These are phyloP conservation scores for Acanthaster planci DNA, from an alignment of 35 echinoderm and acorn worm species.

Conservation along the genomic window DNA sequence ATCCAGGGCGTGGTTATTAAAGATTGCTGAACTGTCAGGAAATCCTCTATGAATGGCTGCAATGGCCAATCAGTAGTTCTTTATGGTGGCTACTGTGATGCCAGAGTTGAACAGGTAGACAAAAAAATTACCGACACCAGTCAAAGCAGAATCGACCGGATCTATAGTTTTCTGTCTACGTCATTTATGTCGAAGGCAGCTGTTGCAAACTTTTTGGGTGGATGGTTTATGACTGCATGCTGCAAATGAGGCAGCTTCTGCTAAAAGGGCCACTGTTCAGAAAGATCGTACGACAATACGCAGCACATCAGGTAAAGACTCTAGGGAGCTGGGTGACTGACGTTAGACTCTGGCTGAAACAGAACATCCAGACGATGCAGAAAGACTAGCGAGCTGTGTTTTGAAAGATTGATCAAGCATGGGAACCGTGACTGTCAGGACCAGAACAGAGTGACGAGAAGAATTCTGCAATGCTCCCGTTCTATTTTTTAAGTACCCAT, in stretches of 20 bases:
- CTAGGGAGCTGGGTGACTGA: not conserved
- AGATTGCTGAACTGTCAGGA: slow-evolving; percentile 16
- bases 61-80: slow-evolving; percentile 54
- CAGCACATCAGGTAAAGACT: not conserved
- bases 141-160: not conserved
- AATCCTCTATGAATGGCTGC: slow-evolving; percentile 47
- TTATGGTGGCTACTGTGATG: not conserved
- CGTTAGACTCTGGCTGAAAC: not conserved
- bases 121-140: not conserved
- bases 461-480: not conserved
- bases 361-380: not conserved
- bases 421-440: slow-evolving; percentile 5
- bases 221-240: not conserved
- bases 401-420: not conserved
- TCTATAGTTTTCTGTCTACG: not conserved
- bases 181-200: no score
- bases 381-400: not conserved
- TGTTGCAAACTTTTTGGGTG: not conserved
- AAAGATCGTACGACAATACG: slow-evolving; percentile 4
- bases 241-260: slow-evolving; percentile 2
- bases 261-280: not conserved
- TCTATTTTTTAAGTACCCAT: slow-evolving; percentile 16
- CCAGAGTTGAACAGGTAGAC: slow-evolving; percentile 7
- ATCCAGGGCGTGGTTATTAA: not conserved
- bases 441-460: not conserved